These are phyloP conservation scores for Eucera pruinosa DNA, from an alignment of 2,888 invertebrate genomes.

Conservation along the genomic window DNA sequence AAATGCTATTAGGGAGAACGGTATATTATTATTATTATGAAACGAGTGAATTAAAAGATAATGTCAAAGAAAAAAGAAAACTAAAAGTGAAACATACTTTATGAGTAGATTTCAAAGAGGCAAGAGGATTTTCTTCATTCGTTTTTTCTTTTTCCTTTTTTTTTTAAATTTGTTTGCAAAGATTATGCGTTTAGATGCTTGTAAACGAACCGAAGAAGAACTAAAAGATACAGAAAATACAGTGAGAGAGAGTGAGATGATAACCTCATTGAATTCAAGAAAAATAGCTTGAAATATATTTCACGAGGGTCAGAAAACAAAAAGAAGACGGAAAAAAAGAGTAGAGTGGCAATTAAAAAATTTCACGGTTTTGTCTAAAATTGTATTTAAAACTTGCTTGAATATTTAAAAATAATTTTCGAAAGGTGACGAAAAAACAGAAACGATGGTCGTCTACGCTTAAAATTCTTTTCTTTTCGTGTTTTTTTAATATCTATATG, in stretches of 20 bases:
- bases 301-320: constrained; percentile 20
- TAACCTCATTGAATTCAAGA: constrained; percentile 1
- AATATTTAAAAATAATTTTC: neutral
- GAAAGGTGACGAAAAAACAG: neutral
- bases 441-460: constrained; percentile 41
- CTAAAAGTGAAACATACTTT: constrained; percentile 47
- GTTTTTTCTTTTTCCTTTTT: constrained; percentile 51
- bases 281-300: constrained; percentile 18
- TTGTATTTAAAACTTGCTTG: neutral
- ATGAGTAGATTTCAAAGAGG: constrained; percentile 57
- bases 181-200: constrained; percentile 70
- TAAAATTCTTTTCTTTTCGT: constrained; percentile 32
- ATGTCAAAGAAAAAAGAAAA: constrained; percentile 48
- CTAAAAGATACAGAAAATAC: constrained; percentile 4
- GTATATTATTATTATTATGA: constrained; percentile 66
- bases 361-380: constrained; percentile 3
- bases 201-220: constrained; percentile 47
- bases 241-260: neutral
- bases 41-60: constrained; percentile 67
- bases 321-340: constrained; percentile 59
- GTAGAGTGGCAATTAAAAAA: constrained; percentile 56
- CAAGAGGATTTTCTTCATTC: constrained; percentile 37
- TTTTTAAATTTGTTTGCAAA: constrained; percentile 48
- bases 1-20: constrained; percentile 77
- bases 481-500: neutral